Percentiles rank a stretch among this genome's conserved stretches.
These are phyloP conservation scores for Rhopalosiphum nymphaeae DNA, from an alignment of 2,888 invertebrate species.

Conservation along the genomic window DNA sequence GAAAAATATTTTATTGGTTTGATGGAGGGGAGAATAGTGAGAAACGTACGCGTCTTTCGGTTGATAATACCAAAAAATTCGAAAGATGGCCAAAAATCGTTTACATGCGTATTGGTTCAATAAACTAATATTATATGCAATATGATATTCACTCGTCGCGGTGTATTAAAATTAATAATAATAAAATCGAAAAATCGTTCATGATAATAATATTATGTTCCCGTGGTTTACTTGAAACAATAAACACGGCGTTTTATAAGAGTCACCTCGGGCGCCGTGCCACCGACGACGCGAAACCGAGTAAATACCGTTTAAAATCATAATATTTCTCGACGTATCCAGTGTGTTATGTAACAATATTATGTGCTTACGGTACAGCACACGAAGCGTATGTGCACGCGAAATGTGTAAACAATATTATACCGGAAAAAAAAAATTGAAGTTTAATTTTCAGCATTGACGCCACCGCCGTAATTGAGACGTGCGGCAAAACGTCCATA, in stretches of 20 bases:
- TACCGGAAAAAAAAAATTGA: background rate
- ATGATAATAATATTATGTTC: background rate
- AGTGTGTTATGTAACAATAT: background rate
- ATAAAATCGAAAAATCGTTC: background rate
- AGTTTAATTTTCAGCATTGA: background rate
- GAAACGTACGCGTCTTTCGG: too few relatives aligned
- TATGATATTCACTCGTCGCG: background rate
- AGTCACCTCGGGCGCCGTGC: background rate
- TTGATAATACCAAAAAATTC: background rate
- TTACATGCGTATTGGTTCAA: background rate
- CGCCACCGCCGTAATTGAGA: background rate
- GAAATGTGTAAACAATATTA: slow-evolving; percentile 11
- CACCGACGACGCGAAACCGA: background rate
- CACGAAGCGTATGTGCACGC: background rate
- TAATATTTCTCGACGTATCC: background rate
- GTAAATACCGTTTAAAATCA: slow-evolving; percentile 13
- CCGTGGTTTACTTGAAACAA: background rate
- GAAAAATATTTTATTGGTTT: too few relatives aligned
- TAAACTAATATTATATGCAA: background rate
- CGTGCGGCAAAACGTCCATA: slow-evolving; percentile 3
- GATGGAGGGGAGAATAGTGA: too few relatives aligned
- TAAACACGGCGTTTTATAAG: background rate
- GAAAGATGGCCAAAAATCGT: background rate
- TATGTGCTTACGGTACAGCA: background rate
- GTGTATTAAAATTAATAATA: background rate